These are phyloP conservation scores for Chironomus striatipennis DNA, from an alignment of 1,140 invertebrate species.

Conservation along the genomic window DNA sequence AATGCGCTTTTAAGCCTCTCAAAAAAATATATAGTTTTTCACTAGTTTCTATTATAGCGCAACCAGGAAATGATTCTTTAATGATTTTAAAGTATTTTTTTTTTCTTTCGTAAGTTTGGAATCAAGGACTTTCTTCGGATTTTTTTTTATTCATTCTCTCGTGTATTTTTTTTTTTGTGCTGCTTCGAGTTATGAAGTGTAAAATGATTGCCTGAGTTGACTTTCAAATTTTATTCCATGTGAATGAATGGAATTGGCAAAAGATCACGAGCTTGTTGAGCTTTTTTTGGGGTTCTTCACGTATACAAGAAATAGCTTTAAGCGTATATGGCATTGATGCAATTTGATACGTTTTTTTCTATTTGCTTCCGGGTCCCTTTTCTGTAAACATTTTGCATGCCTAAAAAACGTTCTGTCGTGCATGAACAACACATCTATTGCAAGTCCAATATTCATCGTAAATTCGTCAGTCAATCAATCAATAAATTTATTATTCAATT, in stretches of 20 bases:
- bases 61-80: constrained; percentile 23
- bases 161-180: too few species aligned
- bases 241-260: background rate
- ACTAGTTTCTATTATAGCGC: background rate
- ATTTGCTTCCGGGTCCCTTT: background rate
- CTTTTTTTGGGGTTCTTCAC: background rate
- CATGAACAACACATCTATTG: too few species aligned
- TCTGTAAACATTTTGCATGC: too few species aligned
- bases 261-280: background rate
- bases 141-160: background rate
- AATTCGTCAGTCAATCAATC: too few species aligned
- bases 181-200: too few species aligned
- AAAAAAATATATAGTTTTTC: too few species aligned
- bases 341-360: background rate
- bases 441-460: too few species aligned
- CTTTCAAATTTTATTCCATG: background rate
- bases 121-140: constrained; percentile 22
- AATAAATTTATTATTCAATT: too few species aligned
- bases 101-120: constrained; percentile 8
- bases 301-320: too few species aligned
- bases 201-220: background rate
- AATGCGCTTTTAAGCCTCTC: too few species aligned
- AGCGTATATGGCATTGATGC: background rate
- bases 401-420: too few species aligned
- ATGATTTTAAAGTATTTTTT: background rate